These are phyloP conservation scores for Scolopax mira DNA, from an alignment of 2,113 vertebrate genomes.

Conservation along the genomic window DNA sequence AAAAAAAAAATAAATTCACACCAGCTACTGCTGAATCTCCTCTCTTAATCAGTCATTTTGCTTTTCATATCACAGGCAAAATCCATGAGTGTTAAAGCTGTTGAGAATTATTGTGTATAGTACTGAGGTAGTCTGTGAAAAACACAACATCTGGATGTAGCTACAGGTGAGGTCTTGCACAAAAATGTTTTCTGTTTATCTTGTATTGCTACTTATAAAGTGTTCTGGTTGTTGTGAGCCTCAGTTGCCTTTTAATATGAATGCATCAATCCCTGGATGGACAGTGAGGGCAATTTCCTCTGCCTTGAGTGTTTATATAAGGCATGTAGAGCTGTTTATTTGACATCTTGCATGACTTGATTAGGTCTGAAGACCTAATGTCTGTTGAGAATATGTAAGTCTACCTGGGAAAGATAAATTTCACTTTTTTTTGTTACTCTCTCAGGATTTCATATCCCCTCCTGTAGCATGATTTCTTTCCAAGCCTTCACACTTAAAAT, in stretches of 20 bases:
- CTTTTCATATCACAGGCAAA: not conserved
- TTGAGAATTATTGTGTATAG: not conserved
- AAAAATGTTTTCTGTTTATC: not conserved
- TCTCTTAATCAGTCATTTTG: not conserved
- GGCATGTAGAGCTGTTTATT: not conserved
- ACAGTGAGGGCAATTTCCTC: not conserved
- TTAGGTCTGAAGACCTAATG: slow-evolving; percentile 12
- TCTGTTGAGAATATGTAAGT: not conserved
- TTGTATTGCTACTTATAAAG: not conserved
- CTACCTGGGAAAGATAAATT: not conserved
- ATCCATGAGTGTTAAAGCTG: not conserved
- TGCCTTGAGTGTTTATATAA: not conserved
- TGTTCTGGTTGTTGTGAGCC: not conserved
- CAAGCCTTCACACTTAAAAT: not conserved
- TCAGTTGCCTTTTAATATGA: not conserved
- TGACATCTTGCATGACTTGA: not conserved
- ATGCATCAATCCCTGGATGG: not conserved
- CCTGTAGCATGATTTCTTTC: not conserved
- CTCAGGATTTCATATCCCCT: not conserved
- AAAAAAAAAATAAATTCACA: not conserved
- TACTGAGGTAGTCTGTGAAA: not conserved
- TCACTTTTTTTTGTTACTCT: not conserved
- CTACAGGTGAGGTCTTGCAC: not conserved
- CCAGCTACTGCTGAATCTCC: not conserved
- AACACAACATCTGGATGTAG: not conserved